Conservation (phyloP, 2,113 vertebrate genomes). For the Serinus canaria region DNA sequence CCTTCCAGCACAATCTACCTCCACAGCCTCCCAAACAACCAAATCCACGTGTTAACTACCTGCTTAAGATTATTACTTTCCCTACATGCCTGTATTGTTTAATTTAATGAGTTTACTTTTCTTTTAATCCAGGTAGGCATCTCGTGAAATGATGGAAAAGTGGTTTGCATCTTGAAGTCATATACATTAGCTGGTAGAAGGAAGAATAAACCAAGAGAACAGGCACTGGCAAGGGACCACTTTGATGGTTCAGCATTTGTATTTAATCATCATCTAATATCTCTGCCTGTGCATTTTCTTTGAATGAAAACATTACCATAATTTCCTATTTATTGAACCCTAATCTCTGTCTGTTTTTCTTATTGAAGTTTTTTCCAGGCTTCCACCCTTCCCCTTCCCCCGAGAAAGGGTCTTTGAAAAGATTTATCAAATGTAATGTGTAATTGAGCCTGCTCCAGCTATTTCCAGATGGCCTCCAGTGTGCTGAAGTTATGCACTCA, state of each 20-base stretch:
- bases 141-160: not conserved
- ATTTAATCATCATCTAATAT: not conserved
- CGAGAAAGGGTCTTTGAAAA: not conserved
- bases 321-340: not conserved
- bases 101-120: not conserved
- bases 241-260: not conserved
- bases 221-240: not conserved
- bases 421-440: not conserved
- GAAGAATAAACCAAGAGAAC: not conserved
- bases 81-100: not conserved
- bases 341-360: not conserved
- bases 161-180: not conserved
- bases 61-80: not conserved
- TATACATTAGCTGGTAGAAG: not conserved
- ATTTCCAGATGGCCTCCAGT: slow-evolving; percentile 20
- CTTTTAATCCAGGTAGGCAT: not conserved
- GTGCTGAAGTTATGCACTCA: not conserved
- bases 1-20: not conserved
- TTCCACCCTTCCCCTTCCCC: not conserved
- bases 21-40: not conserved
- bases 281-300: not conserved
- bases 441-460: not conserved
- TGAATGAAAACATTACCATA: not conserved
- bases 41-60: not conserved
- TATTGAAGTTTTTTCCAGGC: not conserved